Evolutionary conservation across 2,888 invertebrate species (phyloP).

Genomic region (Dugesia japonica): DNA sequence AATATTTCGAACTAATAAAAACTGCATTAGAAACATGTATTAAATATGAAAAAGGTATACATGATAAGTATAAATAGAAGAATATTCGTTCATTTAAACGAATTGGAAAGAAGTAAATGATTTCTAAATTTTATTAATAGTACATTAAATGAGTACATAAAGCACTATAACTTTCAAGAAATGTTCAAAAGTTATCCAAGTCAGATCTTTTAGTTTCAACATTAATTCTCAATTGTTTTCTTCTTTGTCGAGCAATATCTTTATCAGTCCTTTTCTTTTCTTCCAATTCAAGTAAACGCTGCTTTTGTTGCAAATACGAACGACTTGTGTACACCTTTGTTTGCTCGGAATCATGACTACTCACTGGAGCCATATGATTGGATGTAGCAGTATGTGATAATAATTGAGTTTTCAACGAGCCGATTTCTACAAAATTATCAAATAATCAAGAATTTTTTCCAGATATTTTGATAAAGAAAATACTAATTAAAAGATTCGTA

Average conservation of each 20-base stretch:
- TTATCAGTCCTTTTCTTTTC: neutral
- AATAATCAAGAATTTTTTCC: neutral
- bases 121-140: constrained; percentile 2
- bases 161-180: neutral
- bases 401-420: neutral
- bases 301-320: neutral
- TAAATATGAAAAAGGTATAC: too few relatives aligned
- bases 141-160: neutral
- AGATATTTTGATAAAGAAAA: too few relatives aligned
- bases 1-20: too few relatives aligned
- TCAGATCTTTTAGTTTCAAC: neutral
- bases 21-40: too few relatives aligned
- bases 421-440: neutral
- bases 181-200: neutral
- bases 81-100: too few relatives aligned
- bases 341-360: neutral
- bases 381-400: neutral
- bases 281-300: neutral
- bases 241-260: neutral
- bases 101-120: neutral
- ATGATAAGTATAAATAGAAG: too few relatives aligned
- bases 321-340: neutral
- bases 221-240: neutral
- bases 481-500: too few relatives aligned
- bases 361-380: constrained; percentile 12